Percentiles rank a stretch among this genome's conserved stretches.
These are phyloP conservation scores for Acrocephalus scirpaceus DNA, from an alignment of 2,797 vertebrate genomes.

Conservation along the genomic window DNA sequence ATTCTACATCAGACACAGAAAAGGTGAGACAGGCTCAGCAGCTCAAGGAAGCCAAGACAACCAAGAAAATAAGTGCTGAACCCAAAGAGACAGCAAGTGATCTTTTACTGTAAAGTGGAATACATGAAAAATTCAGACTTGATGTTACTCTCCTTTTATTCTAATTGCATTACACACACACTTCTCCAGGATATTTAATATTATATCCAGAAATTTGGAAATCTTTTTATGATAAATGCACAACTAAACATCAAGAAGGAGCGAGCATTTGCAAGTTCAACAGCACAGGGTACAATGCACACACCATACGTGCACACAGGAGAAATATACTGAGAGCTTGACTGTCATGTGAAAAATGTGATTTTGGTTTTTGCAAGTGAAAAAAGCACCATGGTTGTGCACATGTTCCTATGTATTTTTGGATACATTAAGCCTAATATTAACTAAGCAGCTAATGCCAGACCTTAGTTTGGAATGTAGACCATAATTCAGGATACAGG, in stretches of 20 bases:
- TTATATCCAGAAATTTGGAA: neutral
- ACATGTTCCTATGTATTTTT: neutral
- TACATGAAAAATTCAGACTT: neutral
- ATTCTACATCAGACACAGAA: constrained; percentile 43
- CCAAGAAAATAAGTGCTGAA: constrained; percentile 24
- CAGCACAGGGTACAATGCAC: neutral
- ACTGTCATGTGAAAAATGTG: neutral
- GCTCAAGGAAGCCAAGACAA: constrained; percentile 11
- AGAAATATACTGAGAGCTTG: neutral
- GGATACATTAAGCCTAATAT: neutral
- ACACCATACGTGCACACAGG: accelerated
- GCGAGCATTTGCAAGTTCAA: neutral
- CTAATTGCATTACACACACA: neutral
- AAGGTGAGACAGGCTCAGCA: constrained; percentile 39
- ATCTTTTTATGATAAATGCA: neutral
- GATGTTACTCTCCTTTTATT: neutral
- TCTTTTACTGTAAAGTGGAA: neutral
- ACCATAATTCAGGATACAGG: neutral
- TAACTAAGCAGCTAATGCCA: neutral
- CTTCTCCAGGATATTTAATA: neutral
- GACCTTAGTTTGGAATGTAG: neutral
- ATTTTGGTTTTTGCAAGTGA: neutral
- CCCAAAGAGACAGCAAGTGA: neutral
- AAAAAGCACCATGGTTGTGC: neutral
- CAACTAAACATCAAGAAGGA: neutral